Percentiles rank a stretch among this genome's conserved stretches.
phyloP scores from a whole-genome alignment of 2,797 vertebrate genomes.

The Crenichthys baileyi region DNA sequence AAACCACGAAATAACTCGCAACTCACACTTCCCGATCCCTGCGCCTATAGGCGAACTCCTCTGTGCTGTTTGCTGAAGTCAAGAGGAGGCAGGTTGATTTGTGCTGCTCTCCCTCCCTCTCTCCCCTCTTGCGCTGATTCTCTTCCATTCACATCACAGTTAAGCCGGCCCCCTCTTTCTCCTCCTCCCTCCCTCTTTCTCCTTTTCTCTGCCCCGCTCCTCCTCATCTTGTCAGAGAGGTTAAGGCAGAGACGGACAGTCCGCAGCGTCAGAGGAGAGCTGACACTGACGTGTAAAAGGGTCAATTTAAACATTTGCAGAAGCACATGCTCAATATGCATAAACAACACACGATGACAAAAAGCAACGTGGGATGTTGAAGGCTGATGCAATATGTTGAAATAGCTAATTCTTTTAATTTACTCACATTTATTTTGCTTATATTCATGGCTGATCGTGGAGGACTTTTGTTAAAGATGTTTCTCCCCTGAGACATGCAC shows the following conservation, averaged over 20 bases:
- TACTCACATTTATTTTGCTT: not conserved
- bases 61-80: conserved; percentile 72
- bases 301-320: conserved; percentile 17
- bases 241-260: conserved; percentile 55
- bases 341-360: not conserved
- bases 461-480: not conserved
- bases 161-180: conserved; percentile 73
- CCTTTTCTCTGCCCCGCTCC: conserved; percentile 36
- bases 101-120: conserved; percentile 73
- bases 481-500: not conserved
- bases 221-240: conserved; percentile 68
- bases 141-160: conserved; percentile 84
- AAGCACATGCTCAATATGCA: conserved; percentile 6
- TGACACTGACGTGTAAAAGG: conserved; percentile 35
- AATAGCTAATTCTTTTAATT: not conserved
- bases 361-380: not conserved
- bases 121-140: conserved; percentile 69
- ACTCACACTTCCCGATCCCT: conserved; percentile 60
- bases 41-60: conserved; percentile 48
- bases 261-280: conserved; percentile 44
- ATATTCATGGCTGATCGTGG: not conserved
- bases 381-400: conserved; percentile 34
- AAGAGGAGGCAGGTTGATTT: conserved; percentile 84
- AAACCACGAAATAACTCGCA: not conserved
- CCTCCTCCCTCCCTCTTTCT: conserved; percentile 53